Conservation (phyloP, 2,888 invertebrate species). For the Drosophila colorata region DNA sequence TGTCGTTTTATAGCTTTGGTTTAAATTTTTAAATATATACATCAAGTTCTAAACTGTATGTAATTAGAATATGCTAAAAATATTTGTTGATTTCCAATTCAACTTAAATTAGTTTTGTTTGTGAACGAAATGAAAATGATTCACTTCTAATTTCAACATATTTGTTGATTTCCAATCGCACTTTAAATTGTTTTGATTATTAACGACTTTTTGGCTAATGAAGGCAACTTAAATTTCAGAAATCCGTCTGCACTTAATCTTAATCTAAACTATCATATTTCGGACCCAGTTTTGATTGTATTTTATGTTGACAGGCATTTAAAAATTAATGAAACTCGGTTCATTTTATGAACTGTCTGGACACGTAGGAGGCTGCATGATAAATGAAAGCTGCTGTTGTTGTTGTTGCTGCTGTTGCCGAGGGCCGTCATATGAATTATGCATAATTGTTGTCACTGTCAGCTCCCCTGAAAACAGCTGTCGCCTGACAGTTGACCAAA, state of each 20-base stretch:
- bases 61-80: no score
- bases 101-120: no score
- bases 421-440: slow-evolving; percentile 68
- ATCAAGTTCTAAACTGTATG: no score
- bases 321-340: slow-evolving; percentile 43
- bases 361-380: slow-evolving; percentile 55
- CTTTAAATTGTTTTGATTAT: no score
- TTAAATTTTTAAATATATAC: no score
- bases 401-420: slow-evolving; percentile 20
- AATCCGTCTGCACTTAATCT: not conserved
- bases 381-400: slow-evolving; percentile 48
- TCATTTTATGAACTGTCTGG: slow-evolving; percentile 25
- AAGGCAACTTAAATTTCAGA: no score
- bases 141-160: no score
- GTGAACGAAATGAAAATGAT: no score
- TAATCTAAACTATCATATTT: not conserved
- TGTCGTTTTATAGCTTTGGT: no score
- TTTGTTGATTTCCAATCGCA: no score
- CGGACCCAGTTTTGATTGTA: not conserved
- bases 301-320: slow-evolving; percentile 42
- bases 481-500: slow-evolving; percentile 19
- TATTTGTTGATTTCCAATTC: no score
- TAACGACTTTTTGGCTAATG: no score
- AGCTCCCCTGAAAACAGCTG: slow-evolving; percentile 20
- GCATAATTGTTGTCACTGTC: slow-evolving; percentile 73